phyloP scores from a whole-genome alignment of 2,888 invertebrate genomes.

The Congeria kusceri region DNA sequence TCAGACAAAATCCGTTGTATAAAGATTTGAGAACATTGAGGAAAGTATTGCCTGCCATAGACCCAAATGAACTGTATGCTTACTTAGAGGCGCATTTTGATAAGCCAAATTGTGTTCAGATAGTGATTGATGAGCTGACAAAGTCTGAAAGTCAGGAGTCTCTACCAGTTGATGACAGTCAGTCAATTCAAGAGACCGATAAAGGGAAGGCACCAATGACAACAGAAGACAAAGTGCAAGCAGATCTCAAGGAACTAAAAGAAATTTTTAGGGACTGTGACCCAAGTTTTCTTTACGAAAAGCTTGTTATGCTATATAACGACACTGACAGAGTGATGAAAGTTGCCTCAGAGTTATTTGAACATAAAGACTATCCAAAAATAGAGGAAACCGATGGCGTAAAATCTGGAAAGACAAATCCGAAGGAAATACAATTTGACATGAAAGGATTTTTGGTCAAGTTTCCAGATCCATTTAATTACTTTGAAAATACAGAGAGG shows the following conservation, averaged over 20 bases:
- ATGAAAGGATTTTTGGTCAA: slow-evolving; percentile 77
- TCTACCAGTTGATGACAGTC: slow-evolving; percentile 30
- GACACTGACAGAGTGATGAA: slow-evolving; percentile 71
- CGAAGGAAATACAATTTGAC: slow-evolving; percentile 68
- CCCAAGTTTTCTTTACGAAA: slow-evolving; percentile 79
- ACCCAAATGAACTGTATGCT: slow-evolving; percentile 82
- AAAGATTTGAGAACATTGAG: slow-evolving; percentile 75
- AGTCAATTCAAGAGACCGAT: background rate
- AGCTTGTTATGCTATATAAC: slow-evolving; percentile 65
- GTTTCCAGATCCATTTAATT: slow-evolving; percentile 78
- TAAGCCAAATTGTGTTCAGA: slow-evolving; percentile 75
- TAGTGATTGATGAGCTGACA: slow-evolving; percentile 78
- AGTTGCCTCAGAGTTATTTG: slow-evolving; percentile 77
- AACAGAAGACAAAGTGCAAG: slow-evolving; percentile 59
- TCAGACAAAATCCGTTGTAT: slow-evolving; percentile 76
- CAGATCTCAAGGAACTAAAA: slow-evolving; percentile 74
- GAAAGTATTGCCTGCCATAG: slow-evolving; percentile 78
- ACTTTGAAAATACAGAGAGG: slow-evolving; percentile 73
- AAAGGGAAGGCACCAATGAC: slow-evolving; percentile 58
- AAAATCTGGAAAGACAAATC: slow-evolving; percentile 57
- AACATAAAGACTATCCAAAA: slow-evolving; percentile 76
- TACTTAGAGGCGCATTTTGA: slow-evolving; percentile 80
- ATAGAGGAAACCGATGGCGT: slow-evolving; percentile 68
- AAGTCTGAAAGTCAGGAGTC: slow-evolving; percentile 62
- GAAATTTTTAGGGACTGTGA: slow-evolving; percentile 82